Conservation (phyloP, 2,113 vertebrate species). For the Myiagra hebetior region DNA sequence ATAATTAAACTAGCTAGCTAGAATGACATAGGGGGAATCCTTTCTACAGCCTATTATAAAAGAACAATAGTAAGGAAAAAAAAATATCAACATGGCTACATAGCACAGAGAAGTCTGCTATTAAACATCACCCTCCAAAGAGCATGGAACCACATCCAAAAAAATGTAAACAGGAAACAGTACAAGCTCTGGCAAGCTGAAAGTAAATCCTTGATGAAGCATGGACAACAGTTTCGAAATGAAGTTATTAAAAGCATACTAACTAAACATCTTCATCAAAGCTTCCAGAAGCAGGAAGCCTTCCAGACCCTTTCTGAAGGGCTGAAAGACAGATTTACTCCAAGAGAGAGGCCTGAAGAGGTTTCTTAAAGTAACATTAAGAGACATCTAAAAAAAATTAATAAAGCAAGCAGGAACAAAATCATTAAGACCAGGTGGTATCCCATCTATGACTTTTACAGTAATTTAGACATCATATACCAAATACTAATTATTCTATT, state of each 20-base stretch:
- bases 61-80: neutral
- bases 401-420: neutral
- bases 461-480: neutral
- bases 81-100: neutral
- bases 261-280: neutral
- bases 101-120: neutral
- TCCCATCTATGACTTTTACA: neutral
- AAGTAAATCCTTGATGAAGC: neutral
- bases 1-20: neutral
- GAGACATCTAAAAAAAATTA: neutral
- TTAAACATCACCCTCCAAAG: neutral
- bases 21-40: neutral
- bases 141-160: accelerated
- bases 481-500: neutral
- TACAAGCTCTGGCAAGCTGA: neutral
- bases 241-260: neutral
- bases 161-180: neutral
- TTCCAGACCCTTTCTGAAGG: neutral
- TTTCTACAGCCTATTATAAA: neutral
- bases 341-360: neutral
- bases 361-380: neutral
- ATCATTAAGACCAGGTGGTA: neutral
- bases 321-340: neutral
- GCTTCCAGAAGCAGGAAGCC: neutral
- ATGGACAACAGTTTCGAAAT: neutral